Evolutionary conservation across 2,888 invertebrate species (phyloP), one percentile per base, ranked within the genome.

Genomic region (Ophion slaviceki): DNA sequence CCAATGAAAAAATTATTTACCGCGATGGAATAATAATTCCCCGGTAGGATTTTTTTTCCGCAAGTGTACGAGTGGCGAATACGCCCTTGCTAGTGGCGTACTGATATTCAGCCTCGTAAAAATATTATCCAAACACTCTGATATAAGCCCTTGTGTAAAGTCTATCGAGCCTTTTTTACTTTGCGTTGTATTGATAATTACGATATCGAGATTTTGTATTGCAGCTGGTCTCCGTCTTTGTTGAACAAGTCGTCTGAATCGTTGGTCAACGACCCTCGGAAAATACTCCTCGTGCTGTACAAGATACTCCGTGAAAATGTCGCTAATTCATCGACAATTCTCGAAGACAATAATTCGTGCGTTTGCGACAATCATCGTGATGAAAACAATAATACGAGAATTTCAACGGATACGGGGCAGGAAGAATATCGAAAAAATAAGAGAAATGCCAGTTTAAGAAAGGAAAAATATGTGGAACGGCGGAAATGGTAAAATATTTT

Each of bases 241-340:
- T 10, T 7, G 67, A 77, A 72, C 28, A 77, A 77, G 67, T 61
- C 61, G n/a, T 45, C 45, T n/a, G 70, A 32, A 47, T 47, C 71
- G 20, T 53, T 72, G 67, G 20, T 7, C 24, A 59, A 72, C 59
- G 84, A 84, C 66, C 77, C 77, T 3, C 68, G 80, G 80, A 64
- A 67, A 77, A 62, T 84, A 32, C 68, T 77, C 11, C 59, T 61
- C 66, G 59, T 62, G 14, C 40, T 84, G 70, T 77, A 77, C 66
- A 61, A 76, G 62, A 71, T 80, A 10, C 80, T 80, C 53, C 67
- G 77, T 53, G 80, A 84, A 40, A 80, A 40, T 53, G 79, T 75
- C 0, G 62, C 68, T 17, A 59, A 47, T 45, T 61, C 78, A 2
- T 78, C 72, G 36, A 82, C 47, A 61, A 62, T 59, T 28, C 61